Percentiles rank a stretch among this genome's conserved stretches.
Evolutionary conservation across 2,888 invertebrate genomes (phyloP).

Genomic region (Pharmacophagus antenor): DNA sequence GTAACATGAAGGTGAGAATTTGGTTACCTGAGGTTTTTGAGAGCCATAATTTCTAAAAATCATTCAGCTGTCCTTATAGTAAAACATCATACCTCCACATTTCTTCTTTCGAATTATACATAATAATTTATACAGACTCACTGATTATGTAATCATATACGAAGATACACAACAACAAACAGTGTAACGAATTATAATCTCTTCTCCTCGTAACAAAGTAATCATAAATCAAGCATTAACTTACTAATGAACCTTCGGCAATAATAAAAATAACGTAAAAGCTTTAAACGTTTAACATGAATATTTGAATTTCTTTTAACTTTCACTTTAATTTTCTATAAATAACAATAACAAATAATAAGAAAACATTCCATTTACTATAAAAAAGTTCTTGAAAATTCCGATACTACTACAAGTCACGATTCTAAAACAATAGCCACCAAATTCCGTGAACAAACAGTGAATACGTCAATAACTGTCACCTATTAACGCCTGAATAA

Average conservation of each 20-base stretch:
- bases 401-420: slow-evolving; percentile 31
- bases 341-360: not conserved
- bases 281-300: too few species aligned
- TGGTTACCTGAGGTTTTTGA: too few species aligned
- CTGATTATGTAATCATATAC: not conserved
- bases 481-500: slow-evolving; percentile 52
- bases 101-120: too few species aligned
- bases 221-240: not conserved
- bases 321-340: not conserved
- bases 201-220: not conserved
- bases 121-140: too few species aligned
- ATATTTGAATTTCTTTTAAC: not conserved
- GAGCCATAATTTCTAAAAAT: too few species aligned
- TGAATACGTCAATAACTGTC: slow-evolving; percentile 48
- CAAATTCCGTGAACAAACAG: slow-evolving; percentile 30
- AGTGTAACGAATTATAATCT: not conserved
- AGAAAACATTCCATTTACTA: too few species aligned
- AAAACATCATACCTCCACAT: too few species aligned
- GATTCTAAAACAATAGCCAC: slow-evolving; percentile 30
- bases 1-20: too few species aligned
- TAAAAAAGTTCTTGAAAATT: slow-evolving; percentile 15
- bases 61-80: too few species aligned
- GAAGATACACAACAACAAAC: not conserved
- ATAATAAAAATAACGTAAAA: not conserved
- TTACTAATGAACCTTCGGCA: not conserved